Conservation (phyloP, 2,797 vertebrate species). For the Malacoraja senta region DNA sequence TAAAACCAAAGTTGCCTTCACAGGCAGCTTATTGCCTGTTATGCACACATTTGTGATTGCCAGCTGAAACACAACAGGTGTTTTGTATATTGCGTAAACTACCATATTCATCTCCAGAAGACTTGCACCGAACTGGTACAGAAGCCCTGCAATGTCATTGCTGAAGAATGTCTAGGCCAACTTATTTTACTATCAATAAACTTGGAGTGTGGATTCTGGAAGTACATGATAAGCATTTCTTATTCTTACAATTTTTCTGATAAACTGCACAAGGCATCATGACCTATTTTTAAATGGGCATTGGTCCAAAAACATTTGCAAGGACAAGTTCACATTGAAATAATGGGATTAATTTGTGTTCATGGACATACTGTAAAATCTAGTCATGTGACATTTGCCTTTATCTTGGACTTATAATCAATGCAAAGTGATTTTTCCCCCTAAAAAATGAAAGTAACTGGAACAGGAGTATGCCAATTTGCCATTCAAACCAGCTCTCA, state of each 20-base stretch:
- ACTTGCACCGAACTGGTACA: too few relatives aligned
- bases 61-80: too few relatives aligned
- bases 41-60: too few relatives aligned
- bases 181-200: neutral
- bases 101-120: too few relatives aligned
- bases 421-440: neutral
- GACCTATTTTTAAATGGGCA: constrained; percentile 8
- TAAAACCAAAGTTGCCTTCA: too few relatives aligned
- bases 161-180: neutral
- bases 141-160: too few relatives aligned
- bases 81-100: too few relatives aligned
- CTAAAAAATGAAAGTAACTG: neutral
- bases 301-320: neutral
- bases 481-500: too few relatives aligned
- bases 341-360: neutral
- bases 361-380: neutral
- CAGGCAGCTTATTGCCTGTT: too few relatives aligned
- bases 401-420: neutral
- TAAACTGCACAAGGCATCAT: neutral
- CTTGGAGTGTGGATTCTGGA: neutral
- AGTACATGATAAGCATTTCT: neutral
- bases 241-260: neutral
- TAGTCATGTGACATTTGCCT: neutral
- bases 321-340: neutral
- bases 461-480: too few relatives aligned